Evolutionary conservation across 2,113 vertebrate species (phyloP).

Genomic region (Dascyllus trimaculatus): DNA sequence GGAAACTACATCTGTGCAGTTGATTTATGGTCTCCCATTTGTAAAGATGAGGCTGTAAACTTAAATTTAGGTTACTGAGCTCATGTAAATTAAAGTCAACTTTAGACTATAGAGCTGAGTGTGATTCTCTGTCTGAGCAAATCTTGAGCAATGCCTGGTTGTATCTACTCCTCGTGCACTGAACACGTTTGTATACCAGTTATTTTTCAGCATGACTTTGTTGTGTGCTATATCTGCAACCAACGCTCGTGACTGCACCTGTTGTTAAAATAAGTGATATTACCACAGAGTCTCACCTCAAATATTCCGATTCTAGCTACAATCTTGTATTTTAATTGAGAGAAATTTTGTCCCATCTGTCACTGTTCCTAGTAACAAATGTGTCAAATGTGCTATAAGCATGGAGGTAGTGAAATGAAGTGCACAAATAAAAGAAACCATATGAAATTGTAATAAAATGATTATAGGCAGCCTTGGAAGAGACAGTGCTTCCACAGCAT

Average conservation of each 20-base stretch:
- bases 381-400: background rate
- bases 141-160: background rate
- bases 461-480: slow-evolving; percentile 13
- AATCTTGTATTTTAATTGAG: background rate
- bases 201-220: background rate
- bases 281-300: background rate
- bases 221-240: too few relatives aligned
- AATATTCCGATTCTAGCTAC: background rate
- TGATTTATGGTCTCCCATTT: too few relatives aligned
- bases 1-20: too few relatives aligned
- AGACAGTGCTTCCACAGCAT: slow-evolving; percentile 10
- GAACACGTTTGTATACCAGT: too few relatives aligned
- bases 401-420: background rate
- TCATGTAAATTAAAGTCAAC: too few relatives aligned
- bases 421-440: slow-evolving; percentile 1
- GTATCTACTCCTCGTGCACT: background rate
- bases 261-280: background rate
- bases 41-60: too few relatives aligned
- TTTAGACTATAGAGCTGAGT: too few relatives aligned
- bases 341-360: background rate
- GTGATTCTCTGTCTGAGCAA: too few relatives aligned
- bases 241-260: background rate
- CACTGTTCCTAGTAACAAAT: background rate
- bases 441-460: background rate
- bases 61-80: too few relatives aligned